Evolutionary conservation across 2,797 vertebrate genomes (phyloP).

Genomic region (Perdix hodgsoniae): DNA sequence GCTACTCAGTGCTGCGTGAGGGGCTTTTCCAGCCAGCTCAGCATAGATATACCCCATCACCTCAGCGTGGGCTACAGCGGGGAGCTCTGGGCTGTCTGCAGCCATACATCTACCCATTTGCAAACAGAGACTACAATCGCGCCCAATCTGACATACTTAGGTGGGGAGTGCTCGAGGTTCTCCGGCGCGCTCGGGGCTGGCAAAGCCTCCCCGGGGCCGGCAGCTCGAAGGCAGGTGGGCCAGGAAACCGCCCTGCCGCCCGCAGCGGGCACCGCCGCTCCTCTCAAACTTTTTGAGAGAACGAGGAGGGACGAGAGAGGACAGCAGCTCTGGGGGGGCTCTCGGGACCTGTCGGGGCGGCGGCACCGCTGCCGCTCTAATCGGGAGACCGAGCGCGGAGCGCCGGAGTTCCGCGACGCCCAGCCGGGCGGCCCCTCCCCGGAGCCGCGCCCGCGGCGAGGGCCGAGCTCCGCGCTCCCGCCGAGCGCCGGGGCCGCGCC

Average conservation of each 20-base stretch:
- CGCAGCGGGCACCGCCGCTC: not conserved
- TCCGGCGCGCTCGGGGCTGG: not conserved
- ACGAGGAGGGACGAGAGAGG: not conserved
- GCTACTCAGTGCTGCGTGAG: accelerated
- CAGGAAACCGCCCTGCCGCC: too few relatives aligned
- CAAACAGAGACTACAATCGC: not conserved
- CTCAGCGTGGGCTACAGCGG: accelerated
- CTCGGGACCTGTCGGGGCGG: too few relatives aligned
- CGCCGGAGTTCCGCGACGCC: accelerated
- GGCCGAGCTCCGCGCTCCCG: not conserved
- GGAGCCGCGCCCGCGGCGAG: not conserved
- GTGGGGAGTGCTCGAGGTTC: not conserved
- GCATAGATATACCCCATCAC: accelerated
- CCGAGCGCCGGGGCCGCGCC: not conserved
- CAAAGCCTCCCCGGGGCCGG: not conserved
- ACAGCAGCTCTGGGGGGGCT: too few relatives aligned
- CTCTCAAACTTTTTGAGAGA: not conserved
- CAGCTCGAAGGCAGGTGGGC: not conserved
- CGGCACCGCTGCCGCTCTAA: not conserved
- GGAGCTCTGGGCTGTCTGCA: accelerated
- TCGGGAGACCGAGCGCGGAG: accelerated
- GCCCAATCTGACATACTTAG: accelerated
- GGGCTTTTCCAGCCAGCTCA: not conserved
- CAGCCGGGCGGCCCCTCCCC: too few relatives aligned
- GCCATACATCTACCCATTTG: not conserved